Percentiles rank a stretch among this genome's conserved stretches.
phyloP scores from a whole-genome alignment of 2,113 vertebrate species.

The Rhegmatorhina hoffmannsi region DNA sequence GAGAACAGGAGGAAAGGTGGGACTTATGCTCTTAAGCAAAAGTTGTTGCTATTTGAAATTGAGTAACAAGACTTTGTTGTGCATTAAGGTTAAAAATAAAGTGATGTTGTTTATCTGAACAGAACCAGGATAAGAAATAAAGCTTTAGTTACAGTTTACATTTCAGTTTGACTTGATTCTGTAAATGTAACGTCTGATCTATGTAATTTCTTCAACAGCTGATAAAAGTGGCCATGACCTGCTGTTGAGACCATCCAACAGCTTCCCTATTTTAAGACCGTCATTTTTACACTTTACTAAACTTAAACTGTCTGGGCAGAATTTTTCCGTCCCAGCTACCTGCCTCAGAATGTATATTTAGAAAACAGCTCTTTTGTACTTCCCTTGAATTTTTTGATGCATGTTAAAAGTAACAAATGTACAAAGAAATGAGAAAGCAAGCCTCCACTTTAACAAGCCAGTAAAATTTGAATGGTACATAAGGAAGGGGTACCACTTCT shows the following conservation, averaged over 20 bases:
- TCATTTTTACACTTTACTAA: not conserved
- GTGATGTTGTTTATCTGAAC: not conserved
- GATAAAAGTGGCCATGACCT: not conserved
- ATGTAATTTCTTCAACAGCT: slow-evolving; percentile 5
- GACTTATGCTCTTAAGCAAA: not conserved
- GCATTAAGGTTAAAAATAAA: slow-evolving; percentile 1
- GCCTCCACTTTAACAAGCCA: not conserved
- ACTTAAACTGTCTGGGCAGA: not conserved
- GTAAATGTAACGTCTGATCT: not conserved
- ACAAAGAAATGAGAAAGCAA: not conserved
- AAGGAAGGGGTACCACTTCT: not conserved
- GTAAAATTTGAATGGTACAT: not conserved
- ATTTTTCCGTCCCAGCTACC: not conserved
- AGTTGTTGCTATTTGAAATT: not conserved
- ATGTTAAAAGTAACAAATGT: not conserved
- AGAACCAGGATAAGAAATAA: slow-evolving; percentile 8
- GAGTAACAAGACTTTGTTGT: not conserved
- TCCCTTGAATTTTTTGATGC: not conserved
- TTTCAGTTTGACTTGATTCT: slow-evolving; percentile 6
- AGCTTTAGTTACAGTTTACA: not conserved
- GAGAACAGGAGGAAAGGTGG: not conserved
- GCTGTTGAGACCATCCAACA: not conserved
- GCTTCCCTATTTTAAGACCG: not conserved
- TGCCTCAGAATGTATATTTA: not conserved
- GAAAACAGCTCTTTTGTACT: not conserved